A percentile compares a stretch with the other conserved stretches of the same genome.
phyloP scores from a whole-genome alignment of 2,888 invertebrate genomes.

The Athripsodes cinereus region DNA sequence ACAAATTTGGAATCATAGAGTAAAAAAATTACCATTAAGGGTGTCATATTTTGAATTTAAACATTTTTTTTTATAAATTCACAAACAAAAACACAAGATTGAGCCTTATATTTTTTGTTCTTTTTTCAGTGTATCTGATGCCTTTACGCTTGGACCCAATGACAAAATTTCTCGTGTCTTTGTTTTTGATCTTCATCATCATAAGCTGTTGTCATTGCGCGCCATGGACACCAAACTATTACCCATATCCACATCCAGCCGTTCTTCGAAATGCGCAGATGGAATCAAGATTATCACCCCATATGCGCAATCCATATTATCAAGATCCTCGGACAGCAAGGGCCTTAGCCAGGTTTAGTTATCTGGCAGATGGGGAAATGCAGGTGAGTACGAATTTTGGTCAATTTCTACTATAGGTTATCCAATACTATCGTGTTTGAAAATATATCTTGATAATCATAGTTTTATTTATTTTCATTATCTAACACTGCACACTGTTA shows the following conservation, averaged over 20 bases:
- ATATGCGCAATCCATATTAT: constrained; percentile 53
- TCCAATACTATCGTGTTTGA: background rate
- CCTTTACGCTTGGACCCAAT: background rate
- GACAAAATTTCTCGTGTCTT: background rate
- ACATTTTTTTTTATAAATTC: background rate
- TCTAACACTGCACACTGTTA: no score
- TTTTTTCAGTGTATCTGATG: background rate
- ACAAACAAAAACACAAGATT: background rate
- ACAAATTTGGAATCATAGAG: no score
- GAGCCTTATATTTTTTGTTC: background rate
- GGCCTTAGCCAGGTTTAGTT: constrained; percentile 50
- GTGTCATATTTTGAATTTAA: no score
- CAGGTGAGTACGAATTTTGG: constrained; percentile 36
- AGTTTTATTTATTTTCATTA: no score
- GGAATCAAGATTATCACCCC: constrained; percentile 52
- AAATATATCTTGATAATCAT: no score
- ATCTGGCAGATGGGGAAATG: constrained; percentile 57
- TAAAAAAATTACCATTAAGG: no score
- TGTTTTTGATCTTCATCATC: background rate
- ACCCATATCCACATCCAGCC: constrained; percentile 41
- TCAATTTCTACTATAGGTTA: no score
- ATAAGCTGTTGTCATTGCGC: background rate
- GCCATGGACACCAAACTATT: background rate
- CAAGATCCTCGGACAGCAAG: constrained; percentile 51
- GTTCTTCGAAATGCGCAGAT: constrained; percentile 52